Percentiles rank a stretch among this genome's conserved stretches.
Conservation (phyloP, 2,797 vertebrate species). For the Eleutherodactylus coqui region DNA sequence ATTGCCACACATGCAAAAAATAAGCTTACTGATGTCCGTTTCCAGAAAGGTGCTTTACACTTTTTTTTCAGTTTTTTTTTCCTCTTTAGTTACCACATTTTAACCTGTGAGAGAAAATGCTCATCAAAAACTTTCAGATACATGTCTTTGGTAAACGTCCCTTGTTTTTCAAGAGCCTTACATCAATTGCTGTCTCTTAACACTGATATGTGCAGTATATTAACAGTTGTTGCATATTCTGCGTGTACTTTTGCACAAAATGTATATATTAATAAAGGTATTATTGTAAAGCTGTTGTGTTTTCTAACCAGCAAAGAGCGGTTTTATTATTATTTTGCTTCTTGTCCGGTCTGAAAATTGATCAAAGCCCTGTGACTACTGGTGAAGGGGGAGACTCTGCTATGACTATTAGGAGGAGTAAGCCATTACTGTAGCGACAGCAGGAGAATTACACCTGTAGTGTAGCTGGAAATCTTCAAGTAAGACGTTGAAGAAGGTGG, state of each 20-base stretch:
- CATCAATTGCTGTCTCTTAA: conserved; percentile 24
- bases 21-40: background rate
- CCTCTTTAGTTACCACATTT: background rate
- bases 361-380: background rate
- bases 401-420: background rate
- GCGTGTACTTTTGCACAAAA: conserved; percentile 54
- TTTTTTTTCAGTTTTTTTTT: too few species aligned
- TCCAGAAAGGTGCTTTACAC: too few species aligned
- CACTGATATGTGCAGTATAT: conserved; percentile 33
- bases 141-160: conserved; percentile 63
- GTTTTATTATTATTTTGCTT: too few species aligned
- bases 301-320: background rate
- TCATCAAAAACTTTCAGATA: background rate
- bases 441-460: too few species aligned
- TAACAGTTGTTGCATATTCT: conserved; percentile 32
- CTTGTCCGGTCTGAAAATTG: too few species aligned
- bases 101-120: conserved; percentile 19
- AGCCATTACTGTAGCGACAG: background rate
- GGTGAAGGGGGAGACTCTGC: background rate
- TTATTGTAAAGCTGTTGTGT: conserved; percentile 34
- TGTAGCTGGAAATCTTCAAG: too few species aligned
- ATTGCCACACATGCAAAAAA: background rate
- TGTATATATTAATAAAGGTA: conserved; percentile 61
- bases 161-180: conserved; percentile 11
- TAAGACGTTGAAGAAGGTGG: too few species aligned